Evolutionary conservation across 2,888 invertebrate species (phyloP), one percentile per base, ranked within the genome.

Genomic region (Cryptus armator): DNA sequence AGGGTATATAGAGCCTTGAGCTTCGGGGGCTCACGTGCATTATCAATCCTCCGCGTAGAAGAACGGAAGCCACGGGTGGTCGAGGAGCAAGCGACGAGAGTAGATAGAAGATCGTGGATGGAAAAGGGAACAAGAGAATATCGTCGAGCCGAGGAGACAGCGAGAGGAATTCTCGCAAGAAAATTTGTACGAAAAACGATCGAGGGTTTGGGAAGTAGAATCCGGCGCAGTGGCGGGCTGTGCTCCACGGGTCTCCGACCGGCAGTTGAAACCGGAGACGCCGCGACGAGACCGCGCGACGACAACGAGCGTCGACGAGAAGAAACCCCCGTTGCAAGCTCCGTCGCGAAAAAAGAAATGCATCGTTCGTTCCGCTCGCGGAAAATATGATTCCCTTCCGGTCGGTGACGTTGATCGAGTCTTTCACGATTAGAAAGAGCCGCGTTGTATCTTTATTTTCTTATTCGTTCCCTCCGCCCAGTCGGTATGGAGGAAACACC

Each of bases 331-430:
- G 80, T n/a, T 19, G 16, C 66, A 19, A 81, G 51, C 14, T 48
- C 53, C 70, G 44, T 80, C 48, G 62, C 19, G 53, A 46, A 44
- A 70, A 70, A 72, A 77, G 72, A 77, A 77, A 9, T 68, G 77
- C 78, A 62, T 53, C 72, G 68, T 75, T 76, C 68, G 75, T 87
- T 88, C 86, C 82, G 66, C 80, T 59, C 84, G 86, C 76, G 86
- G 56, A 86, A 88, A 90, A 90, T 90, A 90, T 90, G 90, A 90
- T 90, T 88, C 89, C 84, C 88, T 89, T 90, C 91, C 89, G 90
- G 87, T 83, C 74, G 83, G 81, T 79, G 91, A 91, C 91, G 85
- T 90, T 91, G 91, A 91, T 91, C 90, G 91, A 91, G 89, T 88
- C 86, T 86, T 86, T 86, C 87, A 87, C 90, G 90, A 91, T 91